Base-by-base conservation (phyloP, 2,113 vertebrate species). In the Oreochromis niloticus region DNA sequence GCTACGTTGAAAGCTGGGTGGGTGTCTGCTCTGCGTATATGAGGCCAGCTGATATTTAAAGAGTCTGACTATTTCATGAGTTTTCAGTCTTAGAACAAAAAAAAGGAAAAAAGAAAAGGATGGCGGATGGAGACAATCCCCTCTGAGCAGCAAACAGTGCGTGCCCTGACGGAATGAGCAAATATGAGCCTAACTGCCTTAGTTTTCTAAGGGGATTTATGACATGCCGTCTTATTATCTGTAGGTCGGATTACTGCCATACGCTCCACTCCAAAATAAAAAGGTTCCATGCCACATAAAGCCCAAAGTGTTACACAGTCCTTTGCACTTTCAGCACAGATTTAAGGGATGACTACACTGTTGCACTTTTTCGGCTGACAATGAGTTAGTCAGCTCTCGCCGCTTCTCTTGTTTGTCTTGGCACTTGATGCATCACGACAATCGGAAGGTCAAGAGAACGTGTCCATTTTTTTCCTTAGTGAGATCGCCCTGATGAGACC, bases 251-350 rank as follows among this genome's bases (percentile, higher is more conserved):
- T 95, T 93, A 93, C 85, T 85, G 92, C 88, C 87, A 87, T 81
- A 81, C 57, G 14, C 90, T 89, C 36, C 66, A 81, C 63, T 91
- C 84, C 27, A 56, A 88, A 93, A 93, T 89, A 88, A 86, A 95
- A 89, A 90, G 80, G 88, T 79, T 93, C 91, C 86, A 92, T 61
- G 90, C 92, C 93, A 94, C 93, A 92, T 87, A 90, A 95, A 96
- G 85, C 88, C 80, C 88, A 87, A 87, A 91, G 88, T 89, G 88
- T 82, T 94, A 66, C 88, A 85, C 85, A 87, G 85, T 87, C 80
- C 17, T 46, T 79, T 73, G 68, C 73, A 84, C 89, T 88, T 80
- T 50, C 81, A 84, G 78, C 68, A 75, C 84, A 86, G 56, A 93
- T 85, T 91, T 87, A 89, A 89, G 71, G 90, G 88, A 90, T 87